These are phyloP conservation scores for Henricia sp. DNA, from an alignment of 53 echinoderm and acorn worm genomes.

Conservation along the genomic window DNA sequence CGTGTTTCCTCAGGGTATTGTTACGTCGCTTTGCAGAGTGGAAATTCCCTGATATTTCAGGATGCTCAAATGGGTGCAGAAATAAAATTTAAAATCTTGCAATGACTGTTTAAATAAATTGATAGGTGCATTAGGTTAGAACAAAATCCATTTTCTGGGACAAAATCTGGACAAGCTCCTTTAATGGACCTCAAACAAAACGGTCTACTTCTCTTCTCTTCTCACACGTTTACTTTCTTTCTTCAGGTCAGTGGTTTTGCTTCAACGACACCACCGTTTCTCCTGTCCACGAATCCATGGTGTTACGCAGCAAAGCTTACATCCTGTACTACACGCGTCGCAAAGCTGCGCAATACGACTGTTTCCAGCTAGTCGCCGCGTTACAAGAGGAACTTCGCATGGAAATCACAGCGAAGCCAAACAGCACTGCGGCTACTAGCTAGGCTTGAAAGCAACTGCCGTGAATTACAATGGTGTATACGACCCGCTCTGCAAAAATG, in stretches of 20 bases:
- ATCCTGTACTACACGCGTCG: slow-evolving; percentile 82
- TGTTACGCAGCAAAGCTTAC: slow-evolving; percentile 81
- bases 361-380: slow-evolving; percentile 51
- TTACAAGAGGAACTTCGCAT: slow-evolving; percentile 42
- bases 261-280: slow-evolving; percentile 88
- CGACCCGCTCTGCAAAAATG: not conserved
- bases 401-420: not conserved
- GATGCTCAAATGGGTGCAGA: too few species aligned
- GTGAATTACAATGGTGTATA: not conserved
- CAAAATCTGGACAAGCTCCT: too few species aligned
- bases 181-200: too few species aligned
- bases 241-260: slow-evolving; percentile 89
- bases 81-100: too few species aligned
- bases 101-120: too few species aligned
- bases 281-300: slow-evolving; percentile 71
- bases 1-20: too few species aligned
- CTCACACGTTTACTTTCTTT: too few species aligned
- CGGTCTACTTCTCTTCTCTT: too few species aligned
- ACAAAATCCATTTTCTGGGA: too few species aligned
- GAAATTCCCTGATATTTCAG: too few species aligned
- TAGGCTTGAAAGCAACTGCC: not conserved
- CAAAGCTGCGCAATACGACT: slow-evolving; percentile 72
- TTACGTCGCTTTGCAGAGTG: too few species aligned
- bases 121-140: too few species aligned
- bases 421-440: slow-evolving; percentile 19